Base-by-base conservation (phyloP, 1,140 invertebrate genomes). In the Saccostrea glomerata region DNA sequence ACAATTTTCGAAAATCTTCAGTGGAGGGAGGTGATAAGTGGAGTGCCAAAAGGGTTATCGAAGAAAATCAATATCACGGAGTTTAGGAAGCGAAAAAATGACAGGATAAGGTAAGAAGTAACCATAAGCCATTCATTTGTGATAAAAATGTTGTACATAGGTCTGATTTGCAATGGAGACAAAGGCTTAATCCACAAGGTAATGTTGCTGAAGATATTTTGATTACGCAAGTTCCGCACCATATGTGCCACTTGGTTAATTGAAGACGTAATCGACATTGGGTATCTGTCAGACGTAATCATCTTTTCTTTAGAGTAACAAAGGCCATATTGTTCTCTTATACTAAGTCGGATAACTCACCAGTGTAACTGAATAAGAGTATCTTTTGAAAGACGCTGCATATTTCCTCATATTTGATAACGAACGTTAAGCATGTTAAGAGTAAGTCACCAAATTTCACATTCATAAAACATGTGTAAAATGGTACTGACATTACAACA, bases 11-110 rank as follows among this genome's bases (percentile, higher is more conserved):
- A 77, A 30, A 66, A 63, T 77, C 70, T 77, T 36, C 25, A 77
- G 70, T 77, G 70, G 30, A 73, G 30, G 70, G 70, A 77, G 70
- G 70, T 77, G 30, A 12, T 77, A 63, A 63, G 23, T 63, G 70
- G n/a, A 73, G 23, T 30, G 13, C 15, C 17, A 0, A 60, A n/a
- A 63, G n/a, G n/a, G 6, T 63, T 63, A 20, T 17, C n/a, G 13
- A 63, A 6, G 5, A 77, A 30, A 36, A 77, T 30, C 70, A 36
- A 77, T 30, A 77, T 23, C 66, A 4, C 23, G 11, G 11, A 70
- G 12, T 77, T 30, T 17, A 77, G 30, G 30, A 77, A 77, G 30
- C 4, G 25, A 25, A 36, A 12, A 77, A 77, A 77, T 77, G 70
- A 30, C 70, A 36, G 70, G 25, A 15, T 77, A 77, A 77, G 70